A percentile compares a stretch with the other conserved stretches of the same genome.
These are phyloP conservation scores for Coracias cyanogaster DNA, from an alignment of 2,797 vertebrate species.

Conservation along the genomic window DNA sequence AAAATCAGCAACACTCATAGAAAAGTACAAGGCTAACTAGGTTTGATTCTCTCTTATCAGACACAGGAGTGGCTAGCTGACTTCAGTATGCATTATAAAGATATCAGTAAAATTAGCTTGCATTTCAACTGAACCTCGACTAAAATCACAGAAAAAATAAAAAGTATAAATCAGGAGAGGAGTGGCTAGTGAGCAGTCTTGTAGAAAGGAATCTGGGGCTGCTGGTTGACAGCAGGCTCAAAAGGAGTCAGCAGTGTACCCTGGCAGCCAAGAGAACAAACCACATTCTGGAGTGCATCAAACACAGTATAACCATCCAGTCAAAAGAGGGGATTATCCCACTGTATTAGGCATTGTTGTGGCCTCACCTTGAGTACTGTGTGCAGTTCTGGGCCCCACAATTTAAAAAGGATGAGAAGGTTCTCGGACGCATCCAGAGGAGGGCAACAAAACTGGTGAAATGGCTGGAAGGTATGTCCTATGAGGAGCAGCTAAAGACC, in stretches of 20 bases:
- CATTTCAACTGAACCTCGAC: background rate
- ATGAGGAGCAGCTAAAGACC: background rate
- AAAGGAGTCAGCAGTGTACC: background rate
- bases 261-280: background rate
- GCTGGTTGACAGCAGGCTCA: background rate
- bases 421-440: background rate
- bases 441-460: background rate
- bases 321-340: background rate
- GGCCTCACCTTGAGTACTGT: background rate
- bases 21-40: background rate
- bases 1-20: background rate
- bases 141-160: background rate
- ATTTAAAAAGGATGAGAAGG: background rate
- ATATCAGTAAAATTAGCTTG: background rate
- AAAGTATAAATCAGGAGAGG: background rate
- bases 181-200: background rate
- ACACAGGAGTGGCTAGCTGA: background rate
- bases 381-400: background rate
- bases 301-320: background rate
- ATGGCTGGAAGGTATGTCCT: background rate
- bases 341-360: background rate
- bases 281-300: background rate
- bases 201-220: background rate
- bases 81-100: background rate
- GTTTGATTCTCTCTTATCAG: background rate